These are phyloP conservation scores for Chelonus formosanus DNA, from an alignment of 2,888 invertebrate genomes.

Conservation along the genomic window DNA sequence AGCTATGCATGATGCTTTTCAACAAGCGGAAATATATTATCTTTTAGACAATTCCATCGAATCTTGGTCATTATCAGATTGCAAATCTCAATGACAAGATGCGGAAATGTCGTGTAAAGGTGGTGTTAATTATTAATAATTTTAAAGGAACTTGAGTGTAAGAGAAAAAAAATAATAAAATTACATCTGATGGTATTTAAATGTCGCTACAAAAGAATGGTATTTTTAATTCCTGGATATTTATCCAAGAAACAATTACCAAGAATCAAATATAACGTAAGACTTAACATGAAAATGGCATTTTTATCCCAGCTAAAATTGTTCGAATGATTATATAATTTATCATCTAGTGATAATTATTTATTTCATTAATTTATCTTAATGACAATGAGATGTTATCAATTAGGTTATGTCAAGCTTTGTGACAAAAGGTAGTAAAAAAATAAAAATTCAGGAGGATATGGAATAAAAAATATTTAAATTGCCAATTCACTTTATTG, in stretches of 20 bases:
- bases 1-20: too few relatives aligned
- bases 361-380: neutral
- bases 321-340: constrained; percentile 9
- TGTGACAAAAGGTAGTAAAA: constrained; percentile 19
- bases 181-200: too few relatives aligned
- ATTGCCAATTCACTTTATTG: too few relatives aligned
- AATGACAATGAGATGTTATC: constrained; percentile 20
- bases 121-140: too few relatives aligned
- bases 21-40: neutral
- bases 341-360: constrained; percentile 9
- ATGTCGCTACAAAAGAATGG: too few relatives aligned
- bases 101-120: neutral
- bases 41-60: constrained; percentile 3
- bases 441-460: neutral
- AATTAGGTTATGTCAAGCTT: constrained; percentile 40
- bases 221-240: too few relatives aligned
- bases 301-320: constrained; percentile 1
- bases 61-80: neutral
- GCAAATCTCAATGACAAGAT: neutral
- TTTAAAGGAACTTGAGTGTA: too few relatives aligned
- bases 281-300: neutral
- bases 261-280: too few relatives aligned
- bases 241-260: too few relatives aligned
- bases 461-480: neutral
- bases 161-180: too few relatives aligned